phyloP scores from a whole-genome alignment of 2,888 invertebrate species.

The Oscheius myriophilus region DNA sequence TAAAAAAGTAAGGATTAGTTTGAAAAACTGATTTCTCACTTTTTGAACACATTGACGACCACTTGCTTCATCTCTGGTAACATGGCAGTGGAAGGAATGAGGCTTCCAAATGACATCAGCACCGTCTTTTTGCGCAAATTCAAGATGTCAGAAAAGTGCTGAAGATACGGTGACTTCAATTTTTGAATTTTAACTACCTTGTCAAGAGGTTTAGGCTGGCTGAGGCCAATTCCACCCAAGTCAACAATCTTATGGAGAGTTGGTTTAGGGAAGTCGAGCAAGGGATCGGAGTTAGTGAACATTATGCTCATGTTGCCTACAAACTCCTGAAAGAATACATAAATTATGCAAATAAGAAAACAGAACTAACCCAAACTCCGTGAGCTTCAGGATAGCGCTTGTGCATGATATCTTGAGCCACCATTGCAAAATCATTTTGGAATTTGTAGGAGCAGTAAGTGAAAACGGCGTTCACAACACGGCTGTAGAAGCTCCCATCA shows the following conservation, averaged over 20 bases:
- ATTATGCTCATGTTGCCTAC: conserved; percentile 23
- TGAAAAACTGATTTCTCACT: background rate
- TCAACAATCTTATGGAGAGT: conserved; percentile 28
- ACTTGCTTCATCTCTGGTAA: conserved; percentile 21
- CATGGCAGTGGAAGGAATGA: conserved; percentile 23
- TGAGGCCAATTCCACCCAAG: conserved; percentile 27
- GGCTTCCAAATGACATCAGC: conserved; percentile 28
- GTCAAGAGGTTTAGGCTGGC: conserved; percentile 20
- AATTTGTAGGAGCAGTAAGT: conserved; percentile 25
- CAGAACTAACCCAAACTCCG: conserved; percentile 11
- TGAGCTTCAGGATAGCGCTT: conserved; percentile 14
- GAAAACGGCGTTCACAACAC: conserved; percentile 11
- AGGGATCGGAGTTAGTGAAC: conserved; percentile 29
- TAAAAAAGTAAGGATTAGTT: background rate
- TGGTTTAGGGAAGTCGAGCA: conserved; percentile 28
- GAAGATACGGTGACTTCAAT: background rate
- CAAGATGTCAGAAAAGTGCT: conserved; percentile 5
- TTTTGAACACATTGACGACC: conserved; percentile 21
- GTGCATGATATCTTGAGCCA: conserved; percentile 18
- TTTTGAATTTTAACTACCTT: conserved; percentile 4
- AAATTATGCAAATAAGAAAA: too few species aligned
- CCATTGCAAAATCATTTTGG: conserved; percentile 15
- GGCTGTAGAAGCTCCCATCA: conserved; percentile 14
- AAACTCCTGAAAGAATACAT: conserved; percentile 5
- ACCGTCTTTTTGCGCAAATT: conserved; percentile 27